Conservation (phyloP, 2,888 invertebrate genomes). For the Drosophila mulleri region DNA sequence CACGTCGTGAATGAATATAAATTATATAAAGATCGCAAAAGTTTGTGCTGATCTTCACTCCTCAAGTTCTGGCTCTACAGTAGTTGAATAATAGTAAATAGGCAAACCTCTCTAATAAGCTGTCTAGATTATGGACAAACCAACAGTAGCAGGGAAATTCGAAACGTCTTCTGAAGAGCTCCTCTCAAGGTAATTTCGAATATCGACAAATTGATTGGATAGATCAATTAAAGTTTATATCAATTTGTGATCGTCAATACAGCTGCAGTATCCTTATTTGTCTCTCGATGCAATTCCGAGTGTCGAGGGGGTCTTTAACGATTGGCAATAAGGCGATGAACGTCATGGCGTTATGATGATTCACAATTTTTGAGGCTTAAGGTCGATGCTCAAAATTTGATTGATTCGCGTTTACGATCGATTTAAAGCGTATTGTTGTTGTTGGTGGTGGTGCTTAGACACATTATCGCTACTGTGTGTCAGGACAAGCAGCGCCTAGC, state of each 20-base stretch:
- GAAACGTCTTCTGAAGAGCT: background rate
- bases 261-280: background rate
- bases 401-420: slow-evolving; percentile 42
- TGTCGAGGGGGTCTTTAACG: background rate
- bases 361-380: slow-evolving; percentile 19
- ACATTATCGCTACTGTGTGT: slow-evolving; percentile 68
- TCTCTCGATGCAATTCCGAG: background rate
- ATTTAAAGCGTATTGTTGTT: slow-evolving; percentile 27
- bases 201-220: background rate
- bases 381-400: slow-evolving; percentile 28
- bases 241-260: background rate
- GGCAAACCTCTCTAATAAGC: background rate
- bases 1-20: background rate
- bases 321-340: slow-evolving; percentile 6
- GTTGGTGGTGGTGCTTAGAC: slow-evolving; percentile 52
- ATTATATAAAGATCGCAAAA: background rate
- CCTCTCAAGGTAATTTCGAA: background rate
- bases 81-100: background rate
- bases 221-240: background rate
- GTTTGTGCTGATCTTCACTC: background rate
- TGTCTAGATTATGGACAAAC: background rate
- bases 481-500: slow-evolving; percentile 73
- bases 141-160: background rate
- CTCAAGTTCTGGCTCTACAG: background rate
- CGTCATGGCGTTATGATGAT: slow-evolving; percentile 27